Conservation (phyloP, 1,140 invertebrate genomes). For the Leptoteleia sp. region DNA sequence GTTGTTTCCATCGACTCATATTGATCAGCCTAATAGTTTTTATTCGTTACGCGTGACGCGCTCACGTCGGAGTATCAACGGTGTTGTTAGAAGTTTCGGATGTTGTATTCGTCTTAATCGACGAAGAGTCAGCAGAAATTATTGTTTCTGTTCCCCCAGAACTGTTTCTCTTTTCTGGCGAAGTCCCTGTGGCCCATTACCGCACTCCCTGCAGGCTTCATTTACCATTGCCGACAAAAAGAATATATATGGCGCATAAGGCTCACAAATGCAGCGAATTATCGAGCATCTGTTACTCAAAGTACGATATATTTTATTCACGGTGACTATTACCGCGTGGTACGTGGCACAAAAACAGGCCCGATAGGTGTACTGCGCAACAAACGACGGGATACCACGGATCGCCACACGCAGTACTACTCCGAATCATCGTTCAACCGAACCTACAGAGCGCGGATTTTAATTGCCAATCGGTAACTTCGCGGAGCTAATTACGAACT, state of each 20-base stretch:
- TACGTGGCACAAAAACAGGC: slow-evolving; percentile 42
- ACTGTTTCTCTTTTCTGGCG: slow-evolving; percentile 49
- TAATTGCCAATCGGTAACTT: slow-evolving; percentile 49
- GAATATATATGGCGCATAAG: slow-evolving; percentile 55
- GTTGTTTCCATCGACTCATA: slow-evolving; percentile 22
- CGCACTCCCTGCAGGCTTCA: slow-evolving; percentile 67
- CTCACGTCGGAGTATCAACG: not conserved
- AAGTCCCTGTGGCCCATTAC: slow-evolving; percentile 58
- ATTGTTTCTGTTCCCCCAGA: slow-evolving; percentile 44
- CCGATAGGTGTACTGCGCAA: slow-evolving; percentile 54
- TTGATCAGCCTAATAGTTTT: slow-evolving; percentile 52
- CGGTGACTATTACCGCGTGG: slow-evolving; percentile 45
- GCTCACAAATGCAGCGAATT: slow-evolving; percentile 61
- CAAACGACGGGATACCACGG: slow-evolving; percentile 48
- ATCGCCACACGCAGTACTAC: slow-evolving; percentile 43
- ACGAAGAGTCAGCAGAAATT: slow-evolving; percentile 44
- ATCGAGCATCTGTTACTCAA: slow-evolving; percentile 63
- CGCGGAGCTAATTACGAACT: slow-evolving; percentile 31
- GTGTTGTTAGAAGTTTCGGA: slow-evolving; percentile 54
- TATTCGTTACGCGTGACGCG: slow-evolving; percentile 33
- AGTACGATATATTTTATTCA: slow-evolving; percentile 64
- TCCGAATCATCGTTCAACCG: slow-evolving; percentile 42
- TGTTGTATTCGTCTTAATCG: slow-evolving; percentile 61
- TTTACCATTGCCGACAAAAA: slow-evolving; percentile 68
- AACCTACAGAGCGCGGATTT: slow-evolving; percentile 35